Conservation (phyloP, 2,797 vertebrate species). For the Scolopax rusticola region DNA sequence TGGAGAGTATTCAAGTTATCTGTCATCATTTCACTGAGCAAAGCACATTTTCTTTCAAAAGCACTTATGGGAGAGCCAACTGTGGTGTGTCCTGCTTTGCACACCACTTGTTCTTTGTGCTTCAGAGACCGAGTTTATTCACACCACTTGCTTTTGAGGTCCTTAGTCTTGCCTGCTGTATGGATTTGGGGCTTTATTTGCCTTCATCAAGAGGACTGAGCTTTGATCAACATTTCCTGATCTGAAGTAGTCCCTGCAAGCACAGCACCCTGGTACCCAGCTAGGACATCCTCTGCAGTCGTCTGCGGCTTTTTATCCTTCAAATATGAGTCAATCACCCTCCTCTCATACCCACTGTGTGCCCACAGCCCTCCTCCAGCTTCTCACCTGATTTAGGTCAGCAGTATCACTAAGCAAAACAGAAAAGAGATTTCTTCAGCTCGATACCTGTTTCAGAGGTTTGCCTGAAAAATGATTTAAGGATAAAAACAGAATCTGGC, state of each 20-base stretch:
- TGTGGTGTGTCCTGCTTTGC: neutral
- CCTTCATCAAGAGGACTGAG: neutral
- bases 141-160: neutral
- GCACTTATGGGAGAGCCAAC: neutral
- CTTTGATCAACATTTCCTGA: neutral
- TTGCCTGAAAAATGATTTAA: neutral
- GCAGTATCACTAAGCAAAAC: accelerated
- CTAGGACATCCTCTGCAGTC: neutral
- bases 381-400: neutral
- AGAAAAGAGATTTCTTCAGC: neutral
- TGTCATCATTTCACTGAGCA: neutral
- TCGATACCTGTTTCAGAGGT: neutral
- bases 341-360: neutral
- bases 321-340: neutral
- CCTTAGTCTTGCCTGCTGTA: neutral
- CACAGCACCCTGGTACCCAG: neutral
- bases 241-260: neutral
- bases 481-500: neutral
- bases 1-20: conserved; percentile 8
- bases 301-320: neutral
- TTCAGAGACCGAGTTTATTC: neutral
- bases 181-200: neutral
- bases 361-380: neutral
- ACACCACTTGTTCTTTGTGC: neutral
- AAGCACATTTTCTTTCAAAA: neutral